Evolutionary conservation across 2,888 invertebrate species (phyloP), one percentile per base, ranked within the genome.

Genomic region (Kuschelorhynchus macadamiae): DNA sequence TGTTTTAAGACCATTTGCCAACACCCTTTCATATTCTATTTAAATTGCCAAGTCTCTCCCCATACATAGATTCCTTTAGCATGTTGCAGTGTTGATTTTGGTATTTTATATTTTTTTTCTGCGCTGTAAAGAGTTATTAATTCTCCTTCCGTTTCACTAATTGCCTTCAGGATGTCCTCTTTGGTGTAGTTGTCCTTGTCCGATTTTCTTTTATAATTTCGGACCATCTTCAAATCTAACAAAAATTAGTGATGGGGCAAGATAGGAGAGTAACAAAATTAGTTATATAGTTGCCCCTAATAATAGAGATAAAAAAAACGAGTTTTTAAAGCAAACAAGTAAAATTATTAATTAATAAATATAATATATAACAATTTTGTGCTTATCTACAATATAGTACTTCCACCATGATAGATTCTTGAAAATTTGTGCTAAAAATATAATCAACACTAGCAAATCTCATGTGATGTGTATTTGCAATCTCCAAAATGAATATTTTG

Each of bases 1-100:
- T 36, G 36, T 36, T 36, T 36, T 36, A 12, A 36, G 36, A 12
- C 36, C 36, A 12, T 36, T 36, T 36, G 36, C 36, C 36, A 36
- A 36, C 3, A 36, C 7, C 25, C 25, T 25, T 63, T 63, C 63
- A 63, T 63, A 55, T 44, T 63, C 18, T 9, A 63, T 44, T 8
- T 32, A 17, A 63, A 61, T 50, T 20, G 42, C 25, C 39, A 52
- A 20, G 39, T 21, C 25, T 39, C 47, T 47, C 16, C 59, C 59
- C 2, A 47, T 39, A 25, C 7, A 18, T 53, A 39, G 16, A 18
- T 53, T 36, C 41, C 53, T 39, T 53, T 53, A 17, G 14, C 39
- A 36, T 53, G 17, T 39, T 39, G 36, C 25, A 36, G 18, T 39
- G 53, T 53, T 36, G 53, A 53, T 17, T 53, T 53, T 20, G 53